Evolutionary conservation across 1,140 invertebrate species (phyloP), one percentile per base, ranked within the genome.

Genomic region (Thrips palmi): DNA sequence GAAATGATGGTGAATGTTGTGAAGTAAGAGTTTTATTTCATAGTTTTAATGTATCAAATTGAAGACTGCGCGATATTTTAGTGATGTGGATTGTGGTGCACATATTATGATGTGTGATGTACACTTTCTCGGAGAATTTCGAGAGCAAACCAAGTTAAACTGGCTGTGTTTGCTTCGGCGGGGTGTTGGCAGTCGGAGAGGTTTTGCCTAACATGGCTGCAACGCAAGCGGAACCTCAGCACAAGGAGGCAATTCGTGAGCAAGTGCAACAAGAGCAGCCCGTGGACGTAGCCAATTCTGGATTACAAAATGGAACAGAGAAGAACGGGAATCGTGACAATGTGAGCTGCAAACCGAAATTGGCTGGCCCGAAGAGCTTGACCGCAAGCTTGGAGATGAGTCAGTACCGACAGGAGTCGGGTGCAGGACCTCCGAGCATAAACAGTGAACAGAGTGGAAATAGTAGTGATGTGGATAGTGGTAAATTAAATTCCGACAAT

Each of bases 161-260:
- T 51, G 41, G 47, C 49, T 52, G 51, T 49, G 44, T 50, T 49
- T 50, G 46, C 43, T 44, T 47, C 45, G 49, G 49, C 49, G 51
- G 52, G 48, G 49, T 51, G 49, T 52, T 51, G 49, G 49, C 50
- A 51, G 47, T 29, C 17, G 37, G 20, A 31, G 44, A 44, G 47
- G 47, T 46, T 50, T 43, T 47, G 48, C 47, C 47, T 52, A 63
- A 63, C 57, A 66, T 66, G 64, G 64, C 64, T 62, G 61, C 64
- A 55, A 65, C 62, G 57, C 62, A 63, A 64, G 61, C 63, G 56
- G 63, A 66, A 58, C 62, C 57, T 55, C 63, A 64, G 57, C 62
- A 63, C 59, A 64, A 64, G 57, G 62, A 65, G 59, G 59, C 62
- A 53, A 64, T 63, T 54, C 52, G 56, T 51, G 60, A 63, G 49